Conservation (phyloP, 2,888 invertebrate genomes). For the Rhynchonema sp. region DNA sequence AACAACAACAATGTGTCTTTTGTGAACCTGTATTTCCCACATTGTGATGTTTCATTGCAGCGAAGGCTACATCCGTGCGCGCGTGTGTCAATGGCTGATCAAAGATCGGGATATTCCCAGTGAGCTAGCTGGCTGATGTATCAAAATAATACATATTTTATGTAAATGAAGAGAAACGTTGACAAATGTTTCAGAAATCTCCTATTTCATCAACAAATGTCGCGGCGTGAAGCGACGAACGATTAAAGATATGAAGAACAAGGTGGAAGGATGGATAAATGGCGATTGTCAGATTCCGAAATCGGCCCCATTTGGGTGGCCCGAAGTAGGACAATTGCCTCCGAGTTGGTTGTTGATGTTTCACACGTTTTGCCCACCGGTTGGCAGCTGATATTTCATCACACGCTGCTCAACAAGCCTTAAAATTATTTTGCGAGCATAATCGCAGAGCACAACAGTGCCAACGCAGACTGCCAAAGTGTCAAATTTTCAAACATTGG, state of each 20-base stretch:
- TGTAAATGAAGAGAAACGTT: no score
- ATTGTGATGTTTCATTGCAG: no score
- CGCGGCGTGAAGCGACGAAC: background rate
- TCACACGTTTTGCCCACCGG: no score
- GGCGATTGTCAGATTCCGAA: background rate
- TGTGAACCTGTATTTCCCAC: no score
- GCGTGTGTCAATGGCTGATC: background rate
- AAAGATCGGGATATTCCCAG: background rate
- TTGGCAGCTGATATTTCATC: no score
- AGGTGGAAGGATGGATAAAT: background rate
- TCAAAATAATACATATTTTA: no score
- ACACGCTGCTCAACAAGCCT: no score
- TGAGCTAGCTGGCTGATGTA: background rate
- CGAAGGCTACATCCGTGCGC: background rate
- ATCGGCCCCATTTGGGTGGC: conserved; percentile 1
- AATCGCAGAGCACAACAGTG: no score
- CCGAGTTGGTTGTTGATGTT: background rate
- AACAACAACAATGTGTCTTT: no score
- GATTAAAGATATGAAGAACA: background rate
- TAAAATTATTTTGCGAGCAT: no score
- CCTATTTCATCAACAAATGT: conserved; percentile 1
- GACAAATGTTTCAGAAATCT: background rate
- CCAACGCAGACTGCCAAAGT: no score
- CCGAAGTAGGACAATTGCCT: background rate
- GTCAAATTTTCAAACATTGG: no score